Percentiles rank a stretch among this genome's conserved stretches.
These are phyloP conservation scores for Sogatella furcifera DNA, from an alignment of 1,140 invertebrate species.

Conservation along the genomic window DNA sequence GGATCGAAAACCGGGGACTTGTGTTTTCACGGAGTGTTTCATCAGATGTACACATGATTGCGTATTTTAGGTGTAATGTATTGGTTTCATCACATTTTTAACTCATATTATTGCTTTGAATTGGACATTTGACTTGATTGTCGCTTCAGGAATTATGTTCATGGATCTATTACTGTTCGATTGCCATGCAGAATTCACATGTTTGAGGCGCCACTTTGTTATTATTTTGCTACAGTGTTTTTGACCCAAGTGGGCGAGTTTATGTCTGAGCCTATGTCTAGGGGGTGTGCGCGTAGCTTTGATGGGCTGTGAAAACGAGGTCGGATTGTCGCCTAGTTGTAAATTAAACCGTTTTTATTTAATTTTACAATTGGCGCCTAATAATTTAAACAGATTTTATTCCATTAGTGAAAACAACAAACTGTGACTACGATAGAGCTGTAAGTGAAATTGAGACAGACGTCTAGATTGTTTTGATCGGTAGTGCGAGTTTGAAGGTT, in stretches of 20 bases:
- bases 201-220: conserved; percentile 18
- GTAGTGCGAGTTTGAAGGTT: too few species aligned
- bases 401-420: too few species aligned
- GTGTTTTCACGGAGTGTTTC: conserved; percentile 10
- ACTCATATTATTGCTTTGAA: too few species aligned
- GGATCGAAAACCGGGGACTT: neutral
- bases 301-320: neutral
- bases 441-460: too few species aligned
- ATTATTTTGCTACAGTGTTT: conserved; percentile 23
- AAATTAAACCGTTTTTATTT: neutral
- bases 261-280: conserved; percentile 15
- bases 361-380: too few species aligned
- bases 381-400: too few species aligned
- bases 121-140: too few species aligned
- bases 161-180: neutral
- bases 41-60: conserved; percentile 12
- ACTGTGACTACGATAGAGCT: too few species aligned
- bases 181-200: conserved; percentile 9
- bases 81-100: neutral
- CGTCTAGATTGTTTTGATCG: too few species aligned
- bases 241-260: conserved; percentile 21
- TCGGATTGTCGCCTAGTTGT: neutral
- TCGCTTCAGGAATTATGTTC: neutral
- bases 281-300: conserved; percentile 11
- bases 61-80: conserved; percentile 9